A percentile compares a stretch with the other conserved stretches of the same genome.
Conservation (phyloP, 2,797 vertebrate genomes). For the Jordanella pulchra region DNA sequence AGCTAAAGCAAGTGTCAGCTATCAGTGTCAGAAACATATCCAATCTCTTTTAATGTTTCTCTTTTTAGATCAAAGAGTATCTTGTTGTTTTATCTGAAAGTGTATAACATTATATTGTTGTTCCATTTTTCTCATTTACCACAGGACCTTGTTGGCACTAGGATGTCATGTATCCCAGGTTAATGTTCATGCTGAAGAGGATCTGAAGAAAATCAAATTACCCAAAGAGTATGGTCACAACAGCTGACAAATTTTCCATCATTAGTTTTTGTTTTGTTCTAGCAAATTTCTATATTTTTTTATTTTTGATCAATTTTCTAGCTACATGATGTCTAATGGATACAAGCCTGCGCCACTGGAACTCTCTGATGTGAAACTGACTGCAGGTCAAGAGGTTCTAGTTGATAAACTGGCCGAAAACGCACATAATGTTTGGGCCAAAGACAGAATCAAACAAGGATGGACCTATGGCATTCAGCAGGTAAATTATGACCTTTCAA, state of each 20-base stretch:
- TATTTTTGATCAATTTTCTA: slow-evolving; percentile 58
- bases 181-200: slow-evolving; percentile 90
- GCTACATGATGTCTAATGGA: slow-evolving; percentile 96
- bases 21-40: slow-evolving; percentile 29
- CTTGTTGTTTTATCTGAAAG: background rate
- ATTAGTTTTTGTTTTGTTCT: background rate
- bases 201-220: slow-evolving; percentile 96
- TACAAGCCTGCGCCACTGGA: slow-evolving; percentile 97
- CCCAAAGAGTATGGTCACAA: slow-evolving; percentile 88
- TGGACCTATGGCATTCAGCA: slow-evolving; percentile 99
- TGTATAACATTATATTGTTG: background rate
- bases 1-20: background rate
- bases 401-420: slow-evolving; percentile 99
- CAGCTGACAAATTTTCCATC: background rate
- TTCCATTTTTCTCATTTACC: slow-evolving; percentile 13
- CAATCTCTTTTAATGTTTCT: slow-evolving; percentile 1
- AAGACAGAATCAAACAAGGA: slow-evolving; percentile 99
- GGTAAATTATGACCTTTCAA: slow-evolving; percentile 68
- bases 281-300: background rate
- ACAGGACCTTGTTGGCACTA: slow-evolving; percentile 92
- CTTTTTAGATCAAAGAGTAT: background rate
- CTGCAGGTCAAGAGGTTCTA: slow-evolving; percentile 92
- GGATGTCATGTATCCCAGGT: slow-evolving; percentile 93
- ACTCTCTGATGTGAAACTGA: slow-evolving; percentile 94
- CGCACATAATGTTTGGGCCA: slow-evolving; percentile 99